phyloP scores from a whole-genome alignment of 2,113 vertebrate genomes.

The Cynocephalus volans region DNA sequence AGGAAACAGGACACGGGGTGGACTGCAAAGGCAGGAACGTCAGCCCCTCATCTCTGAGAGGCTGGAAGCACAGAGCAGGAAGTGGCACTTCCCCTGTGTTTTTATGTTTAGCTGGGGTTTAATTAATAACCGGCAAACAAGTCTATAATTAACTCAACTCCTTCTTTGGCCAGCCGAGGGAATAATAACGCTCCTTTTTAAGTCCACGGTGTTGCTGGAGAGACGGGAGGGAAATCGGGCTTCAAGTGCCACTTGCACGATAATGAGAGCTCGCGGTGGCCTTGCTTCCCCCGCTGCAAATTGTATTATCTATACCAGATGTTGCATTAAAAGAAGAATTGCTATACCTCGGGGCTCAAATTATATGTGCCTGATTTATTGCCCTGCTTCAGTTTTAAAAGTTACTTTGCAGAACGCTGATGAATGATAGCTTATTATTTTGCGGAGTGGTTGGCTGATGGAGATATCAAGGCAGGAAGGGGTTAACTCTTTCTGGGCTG shows the following conservation, averaged over 20 bases:
- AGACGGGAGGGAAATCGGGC: slow-evolving; percentile 56
- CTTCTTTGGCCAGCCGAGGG: slow-evolving; percentile 61
- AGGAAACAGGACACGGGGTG: slow-evolving; percentile 75
- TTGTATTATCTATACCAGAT: slow-evolving; percentile 88
- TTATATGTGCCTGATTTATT: slow-evolving; percentile 85
- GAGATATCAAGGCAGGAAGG: slow-evolving; percentile 82
- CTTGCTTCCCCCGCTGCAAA: slow-evolving; percentile 74
- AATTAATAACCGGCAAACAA: slow-evolving; percentile 77
- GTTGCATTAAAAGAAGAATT: slow-evolving; percentile 87
- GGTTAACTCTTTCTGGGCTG: slow-evolving; percentile 85
- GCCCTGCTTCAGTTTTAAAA: slow-evolving; percentile 79
- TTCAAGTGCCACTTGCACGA: not conserved
- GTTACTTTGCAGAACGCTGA: slow-evolving; percentile 84
- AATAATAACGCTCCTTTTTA: slow-evolving; percentile 82
- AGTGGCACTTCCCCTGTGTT: slow-evolving; percentile 79
- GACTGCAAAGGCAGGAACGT: not conserved
- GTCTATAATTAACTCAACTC: slow-evolving; percentile 81
- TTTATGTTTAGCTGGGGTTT: slow-evolving; percentile 83
- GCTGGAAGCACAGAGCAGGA: slow-evolving; percentile 73
- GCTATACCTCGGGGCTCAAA: slow-evolving; percentile 85
- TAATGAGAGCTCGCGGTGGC: not conserved
- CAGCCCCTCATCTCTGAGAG: slow-evolving; percentile 78
- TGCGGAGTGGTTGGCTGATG: slow-evolving; percentile 69
- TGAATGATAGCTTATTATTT: slow-evolving; percentile 88
- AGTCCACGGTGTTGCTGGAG: slow-evolving; percentile 82